A percentile compares a stretch with the other conserved stretches of the same genome.
These are phyloP conservation scores for Andrena marginata DNA, from an alignment of 2,888 invertebrate genomes.

Conservation along the genomic window DNA sequence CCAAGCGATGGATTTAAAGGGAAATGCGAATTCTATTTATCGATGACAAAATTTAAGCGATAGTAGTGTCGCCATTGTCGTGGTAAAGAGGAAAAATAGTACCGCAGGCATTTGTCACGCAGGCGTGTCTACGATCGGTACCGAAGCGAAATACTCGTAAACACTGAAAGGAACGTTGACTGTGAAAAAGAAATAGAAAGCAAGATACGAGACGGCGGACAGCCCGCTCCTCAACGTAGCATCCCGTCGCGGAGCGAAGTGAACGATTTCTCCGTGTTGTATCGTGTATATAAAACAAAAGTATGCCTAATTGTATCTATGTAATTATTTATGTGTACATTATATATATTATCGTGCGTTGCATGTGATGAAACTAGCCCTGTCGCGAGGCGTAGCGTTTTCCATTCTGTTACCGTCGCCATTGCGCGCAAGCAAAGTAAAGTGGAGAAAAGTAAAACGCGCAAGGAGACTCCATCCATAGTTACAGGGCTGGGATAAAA, in stretches of 20 bases:
- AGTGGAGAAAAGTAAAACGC: not conserved
- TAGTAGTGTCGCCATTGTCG: slow-evolving; percentile 18
- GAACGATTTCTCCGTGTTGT: slow-evolving; percentile 40
- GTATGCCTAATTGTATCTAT: slow-evolving; percentile 71
- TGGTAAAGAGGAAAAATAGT: slow-evolving; percentile 17
- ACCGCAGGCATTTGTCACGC: slow-evolving; percentile 51
- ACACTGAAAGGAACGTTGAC: not conserved
- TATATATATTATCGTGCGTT: slow-evolving; percentile 57
- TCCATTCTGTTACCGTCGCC: slow-evolving; percentile 1
- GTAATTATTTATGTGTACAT: slow-evolving; percentile 73
- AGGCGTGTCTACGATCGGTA: slow-evolving; percentile 60
- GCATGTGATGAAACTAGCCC: slow-evolving; percentile 9
- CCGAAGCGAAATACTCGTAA: slow-evolving; percentile 41
- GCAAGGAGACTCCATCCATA: not conserved
- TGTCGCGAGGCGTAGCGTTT: slow-evolving; percentile 1
- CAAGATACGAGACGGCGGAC: not conserved
- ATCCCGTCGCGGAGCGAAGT: slow-evolving; percentile 17
- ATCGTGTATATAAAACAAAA: slow-evolving; percentile 65
- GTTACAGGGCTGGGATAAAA: slow-evolving; percentile 5
- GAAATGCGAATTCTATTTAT: slow-evolving; percentile 2
- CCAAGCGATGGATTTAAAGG: slow-evolving; percentile 1
- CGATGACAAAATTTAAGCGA: slow-evolving; percentile 30
- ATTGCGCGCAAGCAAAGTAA: not conserved
- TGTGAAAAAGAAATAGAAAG: not conserved
- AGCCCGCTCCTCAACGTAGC: not conserved